Conservation (phyloP, 2,113 vertebrate species). For the Dipodomys ordii region DNA sequence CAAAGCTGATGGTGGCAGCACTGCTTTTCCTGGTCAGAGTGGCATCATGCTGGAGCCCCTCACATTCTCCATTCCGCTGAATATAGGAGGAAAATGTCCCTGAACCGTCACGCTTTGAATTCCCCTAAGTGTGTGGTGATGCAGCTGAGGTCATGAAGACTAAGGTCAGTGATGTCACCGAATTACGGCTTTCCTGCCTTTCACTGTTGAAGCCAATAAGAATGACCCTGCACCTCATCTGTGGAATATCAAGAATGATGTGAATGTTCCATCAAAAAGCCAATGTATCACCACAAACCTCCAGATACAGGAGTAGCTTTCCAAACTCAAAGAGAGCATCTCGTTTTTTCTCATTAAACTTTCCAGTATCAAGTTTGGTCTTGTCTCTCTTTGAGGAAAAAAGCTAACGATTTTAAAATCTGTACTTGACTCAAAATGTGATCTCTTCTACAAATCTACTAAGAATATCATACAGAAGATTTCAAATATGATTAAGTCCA, state of each 20-base stretch:
- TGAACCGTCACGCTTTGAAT: too few relatives aligned
- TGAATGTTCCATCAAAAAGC: not conserved
- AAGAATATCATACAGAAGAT: not conserved
- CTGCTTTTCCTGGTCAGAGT: too few relatives aligned
- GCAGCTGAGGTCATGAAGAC: too few relatives aligned
- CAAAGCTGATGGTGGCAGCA: too few relatives aligned
- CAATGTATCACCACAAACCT: not conserved
- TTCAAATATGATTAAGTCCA: constrained; percentile 33
- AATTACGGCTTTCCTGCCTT: too few relatives aligned
- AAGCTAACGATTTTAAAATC: constrained; percentile 31
- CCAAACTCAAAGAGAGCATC: constrained; percentile 41
- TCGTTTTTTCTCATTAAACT: constrained; percentile 29
- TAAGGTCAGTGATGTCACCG: too few relatives aligned
- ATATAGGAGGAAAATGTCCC: too few relatives aligned
- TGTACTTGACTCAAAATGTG: not conserved
- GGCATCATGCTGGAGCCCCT: too few relatives aligned
- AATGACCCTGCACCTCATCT: not conserved
- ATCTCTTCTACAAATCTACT: constrained; percentile 10
- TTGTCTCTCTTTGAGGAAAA: constrained; percentile 44
- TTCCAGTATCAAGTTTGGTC: not conserved
- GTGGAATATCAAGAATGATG: not conserved
- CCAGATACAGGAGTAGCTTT: constrained; percentile 2
- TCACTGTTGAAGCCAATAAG: too few relatives aligned
- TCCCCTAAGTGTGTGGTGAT: too few relatives aligned
- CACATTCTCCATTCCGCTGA: too few relatives aligned